Conservation (phyloP, 2,797 vertebrate genomes). For the Cyprinella venusta region DNA sequence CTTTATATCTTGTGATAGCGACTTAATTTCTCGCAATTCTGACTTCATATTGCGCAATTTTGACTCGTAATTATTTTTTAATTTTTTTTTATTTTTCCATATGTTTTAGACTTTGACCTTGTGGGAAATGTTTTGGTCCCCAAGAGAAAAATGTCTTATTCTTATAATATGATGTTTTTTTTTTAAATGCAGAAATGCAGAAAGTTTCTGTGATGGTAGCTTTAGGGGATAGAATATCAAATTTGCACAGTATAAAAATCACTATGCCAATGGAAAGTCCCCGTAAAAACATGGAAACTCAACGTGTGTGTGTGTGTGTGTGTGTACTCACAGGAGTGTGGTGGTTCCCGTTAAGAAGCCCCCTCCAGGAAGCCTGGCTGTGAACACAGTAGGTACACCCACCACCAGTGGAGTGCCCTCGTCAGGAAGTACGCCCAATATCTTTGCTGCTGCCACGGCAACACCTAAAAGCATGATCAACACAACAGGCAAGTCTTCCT, state of each 20-base stretch:
- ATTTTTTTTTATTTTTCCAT: too few species aligned
- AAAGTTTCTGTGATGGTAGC: too few species aligned
- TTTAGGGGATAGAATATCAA: neutral
- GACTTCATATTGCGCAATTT: too few species aligned
- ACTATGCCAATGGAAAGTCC: neutral
- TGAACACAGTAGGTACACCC: slow-evolving; percentile 93
- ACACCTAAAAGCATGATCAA: slow-evolving; percentile 99
- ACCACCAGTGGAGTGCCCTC: slow-evolving; percentile 83
- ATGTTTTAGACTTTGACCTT: too few species aligned
- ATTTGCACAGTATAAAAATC: neutral
- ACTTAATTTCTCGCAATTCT: too few species aligned
- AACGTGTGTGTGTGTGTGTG: slow-evolving; percentile 27
- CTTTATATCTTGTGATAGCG: too few species aligned
- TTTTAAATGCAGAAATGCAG: too few species aligned
- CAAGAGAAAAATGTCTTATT: too few species aligned
- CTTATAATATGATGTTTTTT: too few species aligned
- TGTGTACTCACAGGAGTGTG: slow-evolving; percentile 85
- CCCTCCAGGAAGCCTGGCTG: slow-evolving; percentile 92
- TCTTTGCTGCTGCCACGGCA: slow-evolving; percentile 93
- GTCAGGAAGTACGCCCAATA: slow-evolving; percentile 92
- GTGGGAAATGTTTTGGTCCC: too few species aligned
- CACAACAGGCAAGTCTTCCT: slow-evolving; percentile 89
- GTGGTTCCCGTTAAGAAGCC: slow-evolving; percentile 98
- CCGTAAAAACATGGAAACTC: neutral
- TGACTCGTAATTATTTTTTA: too few species aligned